Evolutionary conservation across 2,113 vertebrate species (phyloP), one percentile per base, ranked within the genome.

Genomic region (Regulus satrapa): DNA sequence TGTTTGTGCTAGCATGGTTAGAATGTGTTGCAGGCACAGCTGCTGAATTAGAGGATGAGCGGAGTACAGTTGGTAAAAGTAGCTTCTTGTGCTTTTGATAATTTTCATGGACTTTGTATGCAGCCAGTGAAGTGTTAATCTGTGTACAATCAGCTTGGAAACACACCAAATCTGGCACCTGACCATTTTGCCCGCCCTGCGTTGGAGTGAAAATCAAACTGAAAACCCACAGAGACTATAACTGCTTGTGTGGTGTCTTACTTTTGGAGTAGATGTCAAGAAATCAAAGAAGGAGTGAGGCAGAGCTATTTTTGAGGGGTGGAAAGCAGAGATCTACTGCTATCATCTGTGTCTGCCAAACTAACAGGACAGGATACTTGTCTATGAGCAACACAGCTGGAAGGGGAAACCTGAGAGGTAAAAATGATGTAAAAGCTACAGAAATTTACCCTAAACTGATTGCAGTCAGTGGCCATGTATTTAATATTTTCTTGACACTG

Each of bases 1-100:
- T 0, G 0, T 45, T 77, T 17, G 20, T 64, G 32, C 36, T 82
- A 32, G 31, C 2, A 0, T 0, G 0, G 45, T 72, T 77, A 79
- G n/a, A 59, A 59, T 14, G 18, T 34, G 7, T 73, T 83, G 25
- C 20, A 29, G 74, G 24, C 23, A 9, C 48, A 79, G 34, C 16
- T 1, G 6, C 49, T 66, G 58, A 86, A 82, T 13, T 16, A 49
- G 46, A 83, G 26, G 12, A 41, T 0, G 1, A 90, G 24, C 0
- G 0, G 45, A 78, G 16, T 64, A 24, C 76, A 80, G 31, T 18
- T 56, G 25, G 23, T 76, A n/a, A 18, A 92, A 85, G 11, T 46
- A 69, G 18, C 32, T 92, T 51, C 29, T 77, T 64, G 41, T 62
- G 59, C n/a, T 82, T 36, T 61, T 92, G 16, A 71, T 77, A 62